Evolutionary conservation across 2,113 vertebrate genomes (phyloP).

Genomic region (Oryzias curvinotus): DNA sequence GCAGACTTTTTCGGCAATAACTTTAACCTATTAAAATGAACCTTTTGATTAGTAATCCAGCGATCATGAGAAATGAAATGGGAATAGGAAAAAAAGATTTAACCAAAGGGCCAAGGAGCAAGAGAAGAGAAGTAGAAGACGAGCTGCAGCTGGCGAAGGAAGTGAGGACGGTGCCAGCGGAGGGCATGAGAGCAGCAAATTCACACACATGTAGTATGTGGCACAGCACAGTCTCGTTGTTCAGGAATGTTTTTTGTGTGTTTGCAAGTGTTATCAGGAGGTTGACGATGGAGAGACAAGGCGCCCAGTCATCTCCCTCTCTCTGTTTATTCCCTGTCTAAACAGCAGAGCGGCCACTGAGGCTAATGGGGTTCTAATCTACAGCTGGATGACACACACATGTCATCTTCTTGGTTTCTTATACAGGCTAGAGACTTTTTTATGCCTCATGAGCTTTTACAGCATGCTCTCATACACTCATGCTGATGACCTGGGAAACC

Average conservation of each 20-base stretch:
- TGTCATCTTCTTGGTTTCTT: constrained; percentile 50
- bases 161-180: constrained; percentile 59
- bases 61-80: constrained; percentile 66
- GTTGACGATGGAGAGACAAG: constrained; percentile 56
- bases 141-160: constrained; percentile 73
- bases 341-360: constrained; percentile 74
- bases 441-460: constrained; percentile 41
- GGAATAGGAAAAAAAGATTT: constrained; percentile 23
- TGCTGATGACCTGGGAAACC: background rate
- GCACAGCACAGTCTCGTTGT: constrained; percentile 32
- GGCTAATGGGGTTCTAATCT: constrained; percentile 79
- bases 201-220: constrained; percentile 33
- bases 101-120: constrained; percentile 13
- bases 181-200: constrained; percentile 59
- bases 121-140: constrained; percentile 31
- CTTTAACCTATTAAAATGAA: too few relatives aligned
- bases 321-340: constrained; percentile 75
- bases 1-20: too few relatives aligned
- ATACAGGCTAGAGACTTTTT: constrained; percentile 39
- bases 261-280: constrained; percentile 53
- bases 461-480: constrained; percentile 14
- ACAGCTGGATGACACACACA: constrained; percentile 71
- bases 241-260: constrained; percentile 40
- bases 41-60: background rate
- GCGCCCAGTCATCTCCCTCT: constrained; percentile 62